Base-by-base conservation (phyloP, 2,888 invertebrate species). In the Agrotis puta region DNA sequence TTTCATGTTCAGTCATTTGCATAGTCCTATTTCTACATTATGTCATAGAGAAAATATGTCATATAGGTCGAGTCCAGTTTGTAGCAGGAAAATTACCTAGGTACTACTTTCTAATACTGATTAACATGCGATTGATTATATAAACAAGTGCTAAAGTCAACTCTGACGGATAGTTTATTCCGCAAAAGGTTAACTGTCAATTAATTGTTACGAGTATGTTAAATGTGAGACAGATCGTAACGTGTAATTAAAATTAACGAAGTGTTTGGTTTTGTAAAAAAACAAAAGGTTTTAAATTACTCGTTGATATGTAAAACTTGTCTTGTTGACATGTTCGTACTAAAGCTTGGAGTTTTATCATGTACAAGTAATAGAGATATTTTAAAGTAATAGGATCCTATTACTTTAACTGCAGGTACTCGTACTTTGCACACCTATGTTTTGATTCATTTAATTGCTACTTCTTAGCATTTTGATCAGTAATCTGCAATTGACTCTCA, bases 11-110 rank as follows among this genome's bases (percentile, higher is more conserved):
- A n/a, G n/a, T n/a, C 16, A 61, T 54, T 70, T 22, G 3, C n/a
- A 70, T 47, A 54, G 4, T 20, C 3, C 18, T 5, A 20, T 11
- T 24, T 9, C 24, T 9, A 33, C 3, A 16, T 50, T 50, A 58
- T 7, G 13, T n/a, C 47, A 16, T 43, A n/a, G 20, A 20, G 71
- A 70, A 61, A 61, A 77, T 77, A 22, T 50, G 74, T 45, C 61
- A 58, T 20, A 6, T 13, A 48, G 51, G 39, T 48, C 9, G 13
- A 50, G 61, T 50, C 33, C 20, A 45, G 78, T 56, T 39, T 50
- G 71, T 16, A 27, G 18, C 48, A 39, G 20, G 56, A 70, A 59
- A 54, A 69, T 18, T 51, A 22, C 14, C 2, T 16, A n/a, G n/a
- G n/a, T n/a, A 24, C 22, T 27, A 27, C 59, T 70, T 70, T 77